Evolutionary conservation across 2,113 vertebrate species (phyloP).

Genomic region (Phasianus colchicus): DNA sequence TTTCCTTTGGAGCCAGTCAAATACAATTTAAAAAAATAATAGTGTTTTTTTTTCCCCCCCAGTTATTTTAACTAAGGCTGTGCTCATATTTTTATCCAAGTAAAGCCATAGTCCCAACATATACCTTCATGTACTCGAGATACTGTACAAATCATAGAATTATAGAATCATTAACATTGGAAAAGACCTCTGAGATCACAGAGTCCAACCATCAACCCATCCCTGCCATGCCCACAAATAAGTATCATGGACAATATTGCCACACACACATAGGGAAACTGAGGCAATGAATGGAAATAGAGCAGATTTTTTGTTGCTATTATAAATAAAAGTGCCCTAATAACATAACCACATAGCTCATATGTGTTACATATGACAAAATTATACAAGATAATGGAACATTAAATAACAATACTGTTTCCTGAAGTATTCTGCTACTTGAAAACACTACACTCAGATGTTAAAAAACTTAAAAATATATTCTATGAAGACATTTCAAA

Average conservation of each 20-base stretch:
- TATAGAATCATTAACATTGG: too few relatives aligned
- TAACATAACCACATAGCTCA: neutral
- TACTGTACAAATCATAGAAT: neutral
- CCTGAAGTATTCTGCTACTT: neutral
- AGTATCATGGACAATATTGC: too few relatives aligned
- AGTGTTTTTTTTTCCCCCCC: rapidly evolving
- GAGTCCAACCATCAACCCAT: too few relatives aligned
- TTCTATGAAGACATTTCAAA: neutral
- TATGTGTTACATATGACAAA: neutral
- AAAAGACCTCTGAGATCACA: too few relatives aligned
- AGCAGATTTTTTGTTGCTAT: neutral
- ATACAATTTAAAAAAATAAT: neutral
- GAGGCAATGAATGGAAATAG: neutral
- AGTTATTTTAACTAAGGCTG: neutral
- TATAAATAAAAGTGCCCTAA: neutral
- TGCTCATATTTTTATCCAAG: neutral
- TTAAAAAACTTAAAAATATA: neutral
- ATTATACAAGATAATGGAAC: neutral
- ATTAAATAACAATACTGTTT: neutral
- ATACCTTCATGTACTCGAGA: neutral
- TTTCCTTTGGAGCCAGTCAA: neutral
- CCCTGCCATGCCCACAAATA: too few relatives aligned
- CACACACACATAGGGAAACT: too few relatives aligned
- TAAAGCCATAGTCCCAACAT: neutral
- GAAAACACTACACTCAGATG: neutral